These are phyloP conservation scores for Timandra comae DNA, from an alignment of 2,888 invertebrate species.

Conservation along the genomic window DNA sequence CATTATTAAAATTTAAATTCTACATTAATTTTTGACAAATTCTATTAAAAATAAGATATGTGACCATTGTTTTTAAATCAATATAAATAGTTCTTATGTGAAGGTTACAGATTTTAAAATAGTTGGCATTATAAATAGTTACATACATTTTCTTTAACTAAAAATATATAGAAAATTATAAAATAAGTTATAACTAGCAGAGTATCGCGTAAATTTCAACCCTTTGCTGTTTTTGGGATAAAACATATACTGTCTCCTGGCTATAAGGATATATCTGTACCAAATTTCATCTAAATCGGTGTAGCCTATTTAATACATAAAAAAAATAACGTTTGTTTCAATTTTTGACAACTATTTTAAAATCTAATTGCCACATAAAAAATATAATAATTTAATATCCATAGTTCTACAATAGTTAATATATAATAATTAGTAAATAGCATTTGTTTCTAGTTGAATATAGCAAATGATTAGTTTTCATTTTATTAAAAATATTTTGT, in stretches of 20 bases:
- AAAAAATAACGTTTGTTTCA: background rate
- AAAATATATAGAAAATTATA: background rate
- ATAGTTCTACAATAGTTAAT: background rate
- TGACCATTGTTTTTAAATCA: background rate
- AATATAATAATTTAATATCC: background rate
- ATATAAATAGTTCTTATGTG: background rate
- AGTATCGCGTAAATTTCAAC: background rate
- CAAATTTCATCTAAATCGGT: background rate
- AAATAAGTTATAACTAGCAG: background rate
- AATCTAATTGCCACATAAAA: background rate
- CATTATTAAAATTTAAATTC: background rate
- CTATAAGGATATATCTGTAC: background rate
- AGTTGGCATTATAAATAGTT: background rate
- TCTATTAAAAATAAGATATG: too few relatives aligned
- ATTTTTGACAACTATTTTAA: background rate
- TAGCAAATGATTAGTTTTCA: background rate
- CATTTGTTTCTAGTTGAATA: background rate
- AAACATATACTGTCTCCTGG: background rate
- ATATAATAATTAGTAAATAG: background rate
- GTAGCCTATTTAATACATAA: background rate
- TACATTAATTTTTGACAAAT: slow-evolving; percentile 1
- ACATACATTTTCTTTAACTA: too few relatives aligned
- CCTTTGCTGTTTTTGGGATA: background rate
- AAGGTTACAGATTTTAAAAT: background rate
- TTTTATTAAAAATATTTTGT: background rate